Evolutionary conservation across 2,888 invertebrate genomes (phyloP).

Genomic region (Congeria kusceri): DNA sequence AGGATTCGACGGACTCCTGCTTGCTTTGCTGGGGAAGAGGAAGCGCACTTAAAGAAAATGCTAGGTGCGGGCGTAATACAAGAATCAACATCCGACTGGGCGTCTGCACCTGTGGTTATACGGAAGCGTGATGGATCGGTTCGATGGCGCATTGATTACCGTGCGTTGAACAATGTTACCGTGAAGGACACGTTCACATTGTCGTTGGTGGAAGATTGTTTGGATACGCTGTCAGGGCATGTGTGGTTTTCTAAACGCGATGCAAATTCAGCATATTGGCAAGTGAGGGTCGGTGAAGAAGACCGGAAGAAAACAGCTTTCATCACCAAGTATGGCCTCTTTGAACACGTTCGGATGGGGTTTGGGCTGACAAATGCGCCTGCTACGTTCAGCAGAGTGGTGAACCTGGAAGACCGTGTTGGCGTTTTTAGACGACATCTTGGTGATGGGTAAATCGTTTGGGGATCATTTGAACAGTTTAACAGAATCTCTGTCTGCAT

Average conservation of each 20-base stretch:
- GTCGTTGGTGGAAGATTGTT: constrained; percentile 39
- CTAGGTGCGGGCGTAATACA: constrained; percentile 6
- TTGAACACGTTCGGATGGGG: constrained; percentile 12
- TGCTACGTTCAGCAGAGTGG: not conserved
- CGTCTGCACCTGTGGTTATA: constrained; percentile 42
- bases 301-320: constrained; percentile 18
- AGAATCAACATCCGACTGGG: constrained; percentile 44
- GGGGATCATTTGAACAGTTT: not conserved
- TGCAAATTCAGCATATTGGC: constrained; percentile 12
- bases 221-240: constrained; percentile 32
- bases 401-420: not conserved
- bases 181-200: constrained; percentile 47
- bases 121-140: constrained; percentile 45
- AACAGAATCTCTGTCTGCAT: not conserved
- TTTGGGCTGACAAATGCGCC: constrained; percentile 13
- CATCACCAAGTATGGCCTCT: constrained; percentile 6
- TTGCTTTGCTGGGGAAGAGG: constrained; percentile 43
- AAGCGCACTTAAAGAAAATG: constrained; percentile 46
- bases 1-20: constrained; percentile 40
- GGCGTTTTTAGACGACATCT: too few species aligned
- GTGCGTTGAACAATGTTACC: constrained; percentile 8
- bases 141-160: constrained; percentile 53
- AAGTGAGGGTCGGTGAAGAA: not conserved
- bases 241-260: constrained; percentile 2
- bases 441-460: constrained; percentile 4